Percentiles rank a stretch among this genome's conserved stretches.
Evolutionary conservation across 2,797 vertebrate species (phyloP).

Genomic region (Coranthus polyacanthus): DNA sequence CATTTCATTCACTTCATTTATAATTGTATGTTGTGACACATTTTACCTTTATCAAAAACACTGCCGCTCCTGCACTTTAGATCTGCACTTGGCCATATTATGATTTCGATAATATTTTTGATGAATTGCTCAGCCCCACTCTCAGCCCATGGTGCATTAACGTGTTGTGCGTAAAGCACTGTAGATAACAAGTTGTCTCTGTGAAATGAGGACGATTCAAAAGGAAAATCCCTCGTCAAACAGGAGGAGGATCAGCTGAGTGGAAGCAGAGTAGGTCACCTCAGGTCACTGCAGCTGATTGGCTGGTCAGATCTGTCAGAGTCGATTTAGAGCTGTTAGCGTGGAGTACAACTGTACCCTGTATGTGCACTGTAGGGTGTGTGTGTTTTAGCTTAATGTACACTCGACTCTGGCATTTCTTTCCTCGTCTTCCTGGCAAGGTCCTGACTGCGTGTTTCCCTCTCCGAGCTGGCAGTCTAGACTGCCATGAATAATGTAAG

Average conservation of each 20-base stretch:
- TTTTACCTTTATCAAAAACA: no score
- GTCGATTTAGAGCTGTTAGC: conserved; percentile 33
- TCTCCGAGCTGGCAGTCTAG: conserved; percentile 70
- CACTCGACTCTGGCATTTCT: conserved; percentile 58
- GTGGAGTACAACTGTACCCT: conserved; percentile 33
- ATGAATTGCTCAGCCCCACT: no score
- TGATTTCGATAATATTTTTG: no score
- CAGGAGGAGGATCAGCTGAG: conserved; percentile 38
- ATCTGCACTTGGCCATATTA: no score
- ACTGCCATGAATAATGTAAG: conserved; percentile 82
- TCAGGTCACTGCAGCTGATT: conserved; percentile 59
- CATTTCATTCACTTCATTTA: no score
- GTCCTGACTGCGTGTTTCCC: conserved; percentile 71
- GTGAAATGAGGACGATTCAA: conserved; percentile 51
- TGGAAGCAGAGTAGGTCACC: conserved; percentile 48
- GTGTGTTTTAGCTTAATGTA: conserved; percentile 54
- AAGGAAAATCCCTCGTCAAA: conserved; percentile 64
- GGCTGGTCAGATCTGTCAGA: conserved; percentile 46
- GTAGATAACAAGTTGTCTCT: conserved; percentile 38
- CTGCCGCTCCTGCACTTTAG: no score
- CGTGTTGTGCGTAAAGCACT: neutral
- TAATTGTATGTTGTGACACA: no score
- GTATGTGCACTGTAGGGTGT: conserved; percentile 29
- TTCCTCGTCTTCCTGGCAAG: conserved; percentile 68
- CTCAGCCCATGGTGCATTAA: neutral